Percentiles rank a stretch among this genome's conserved stretches.
These are phyloP conservation scores for Megaleporinus macrocephalus DNA, from an alignment of 2,113 vertebrate species.

Conservation along the genomic window DNA sequence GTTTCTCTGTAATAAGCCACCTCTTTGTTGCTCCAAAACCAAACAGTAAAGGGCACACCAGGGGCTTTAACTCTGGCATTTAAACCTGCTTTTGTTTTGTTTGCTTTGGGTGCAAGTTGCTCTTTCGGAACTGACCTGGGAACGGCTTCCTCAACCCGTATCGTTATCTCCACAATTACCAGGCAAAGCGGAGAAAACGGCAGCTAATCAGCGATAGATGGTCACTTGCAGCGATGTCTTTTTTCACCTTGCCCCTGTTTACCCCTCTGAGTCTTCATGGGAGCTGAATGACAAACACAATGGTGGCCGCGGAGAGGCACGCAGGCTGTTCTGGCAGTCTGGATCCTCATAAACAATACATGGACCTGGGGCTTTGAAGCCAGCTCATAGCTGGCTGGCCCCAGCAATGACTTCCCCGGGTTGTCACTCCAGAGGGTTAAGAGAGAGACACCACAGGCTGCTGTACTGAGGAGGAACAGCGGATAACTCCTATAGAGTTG, in stretches of 20 bases:
- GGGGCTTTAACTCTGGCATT: conserved; percentile 46
- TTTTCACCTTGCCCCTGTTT: conserved; percentile 24
- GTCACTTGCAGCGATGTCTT: not conserved
- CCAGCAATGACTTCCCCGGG: conserved; percentile 28
- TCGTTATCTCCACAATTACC: conserved; percentile 24
- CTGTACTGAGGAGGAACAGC: not conserved
- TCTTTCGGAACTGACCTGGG: conserved; percentile 30
- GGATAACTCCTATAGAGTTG: conserved; percentile 24
- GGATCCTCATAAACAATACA: conserved; percentile 59
- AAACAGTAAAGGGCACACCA: conserved; percentile 32
- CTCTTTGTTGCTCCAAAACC: conserved; percentile 41
- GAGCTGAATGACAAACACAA: conserved; percentile 28
- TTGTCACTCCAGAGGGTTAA: conserved; percentile 24
- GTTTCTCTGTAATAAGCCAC: conserved; percentile 39
- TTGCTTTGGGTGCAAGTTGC: conserved; percentile 15
- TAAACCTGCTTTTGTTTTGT: conserved; percentile 31
- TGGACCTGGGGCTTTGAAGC: conserved; percentile 46
- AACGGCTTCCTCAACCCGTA: conserved; percentile 12
- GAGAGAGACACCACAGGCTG: conserved; percentile 8
- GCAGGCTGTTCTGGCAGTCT: conserved; percentile 40
- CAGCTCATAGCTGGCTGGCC: conserved; percentile 30
- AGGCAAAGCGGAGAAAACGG: not conserved
- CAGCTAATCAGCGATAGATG: conserved; percentile 24
- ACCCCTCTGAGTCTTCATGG: conserved; percentile 26
- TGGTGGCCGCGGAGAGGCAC: not conserved